Percentiles rank a stretch among this genome's conserved stretches.
phyloP scores from a whole-genome alignment of 2,113 vertebrate species.

The Daboia siamensis region DNA sequence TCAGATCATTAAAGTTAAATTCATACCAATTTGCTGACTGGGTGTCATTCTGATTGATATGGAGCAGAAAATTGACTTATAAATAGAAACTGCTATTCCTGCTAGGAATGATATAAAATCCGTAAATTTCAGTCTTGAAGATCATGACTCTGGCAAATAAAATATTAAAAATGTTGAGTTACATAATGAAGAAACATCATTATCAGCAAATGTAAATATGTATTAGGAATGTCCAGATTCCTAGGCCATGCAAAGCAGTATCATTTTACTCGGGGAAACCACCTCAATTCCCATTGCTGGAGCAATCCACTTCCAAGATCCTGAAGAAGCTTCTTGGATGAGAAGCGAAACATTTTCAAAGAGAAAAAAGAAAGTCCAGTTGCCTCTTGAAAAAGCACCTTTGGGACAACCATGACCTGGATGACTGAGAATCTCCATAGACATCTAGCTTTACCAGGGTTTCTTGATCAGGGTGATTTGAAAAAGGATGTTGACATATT shows the following conservation, averaged over 20 bases:
- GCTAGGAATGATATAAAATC: constrained; percentile 5
- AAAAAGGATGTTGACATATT: no score
- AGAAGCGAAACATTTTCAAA: no score
- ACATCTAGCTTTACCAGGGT: no score
- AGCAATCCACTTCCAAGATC: neutral
- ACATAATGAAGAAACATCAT: neutral
- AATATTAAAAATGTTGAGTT: neutral
- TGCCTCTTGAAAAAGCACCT: no score
- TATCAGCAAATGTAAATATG: neutral
- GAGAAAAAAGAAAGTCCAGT: no score
- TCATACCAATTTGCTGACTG: constrained; percentile 1
- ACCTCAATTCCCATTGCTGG: neutral
- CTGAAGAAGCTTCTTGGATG: no score
- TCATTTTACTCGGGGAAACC: neutral
- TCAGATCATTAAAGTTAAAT: constrained; percentile 22
- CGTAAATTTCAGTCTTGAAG: neutral
- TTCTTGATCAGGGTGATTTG: no score
- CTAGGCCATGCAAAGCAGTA: neutral
- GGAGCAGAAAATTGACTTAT: constrained; percentile 23
- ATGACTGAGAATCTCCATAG: no score
- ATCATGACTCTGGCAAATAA: neutral
- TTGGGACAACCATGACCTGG: no score
- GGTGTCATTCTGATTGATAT: constrained; percentile 11
- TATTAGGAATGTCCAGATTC: neutral
- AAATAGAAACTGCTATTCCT: constrained; percentile 9